Evolutionary conservation across 1,140 invertebrate species (phyloP).

Genomic region (Lysiphlebus fabarum): DNA sequence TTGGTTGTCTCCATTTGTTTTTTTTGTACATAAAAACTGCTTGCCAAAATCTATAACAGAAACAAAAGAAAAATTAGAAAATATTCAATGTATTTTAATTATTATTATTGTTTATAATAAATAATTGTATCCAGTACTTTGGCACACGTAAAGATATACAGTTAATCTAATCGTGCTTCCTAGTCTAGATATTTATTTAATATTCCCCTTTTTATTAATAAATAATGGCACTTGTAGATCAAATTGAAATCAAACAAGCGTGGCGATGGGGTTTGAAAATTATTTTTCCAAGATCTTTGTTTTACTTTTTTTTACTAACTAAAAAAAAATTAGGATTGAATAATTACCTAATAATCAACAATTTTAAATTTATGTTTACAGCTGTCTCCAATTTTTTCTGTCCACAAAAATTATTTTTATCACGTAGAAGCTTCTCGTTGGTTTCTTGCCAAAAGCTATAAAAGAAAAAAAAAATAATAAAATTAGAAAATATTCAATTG

Average conservation of each 20-base stretch:
- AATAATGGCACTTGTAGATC: slow-evolving; percentile 43
- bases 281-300: slow-evolving; percentile 77
- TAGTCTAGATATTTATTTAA: slow-evolving; percentile 39
- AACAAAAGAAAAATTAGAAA: too few species aligned
- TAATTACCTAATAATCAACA: slow-evolving; percentile 93
- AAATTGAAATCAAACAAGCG: slow-evolving; percentile 40
- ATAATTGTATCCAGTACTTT: slow-evolving; percentile 36
- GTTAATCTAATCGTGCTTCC: slow-evolving; percentile 44
- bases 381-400: too few species aligned
- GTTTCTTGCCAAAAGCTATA: slow-evolving; percentile 80
- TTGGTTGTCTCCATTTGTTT: too few species aligned
- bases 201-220: slow-evolving; percentile 38
- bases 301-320: too few species aligned
- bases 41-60: too few species aligned
- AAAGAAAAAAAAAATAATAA: slow-evolving; percentile 19
- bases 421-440: slow-evolving; percentile 79
- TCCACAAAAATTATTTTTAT: too few species aligned
- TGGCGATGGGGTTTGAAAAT: slow-evolving; percentile 40
- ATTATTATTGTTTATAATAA: neutral
- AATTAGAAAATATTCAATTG: slow-evolving; percentile 57
- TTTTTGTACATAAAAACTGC: too few species aligned
- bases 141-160: slow-evolving; percentile 40
- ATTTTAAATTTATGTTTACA: slow-evolving; percentile 47
- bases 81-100: too few species aligned
- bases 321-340: slow-evolving; percentile 84